Percentiles rank a stretch among this genome's conserved stretches.
These are phyloP conservation scores for Slavum lentiscoides DNA, from an alignment of 2,888 invertebrate species.

Conservation along the genomic window DNA sequence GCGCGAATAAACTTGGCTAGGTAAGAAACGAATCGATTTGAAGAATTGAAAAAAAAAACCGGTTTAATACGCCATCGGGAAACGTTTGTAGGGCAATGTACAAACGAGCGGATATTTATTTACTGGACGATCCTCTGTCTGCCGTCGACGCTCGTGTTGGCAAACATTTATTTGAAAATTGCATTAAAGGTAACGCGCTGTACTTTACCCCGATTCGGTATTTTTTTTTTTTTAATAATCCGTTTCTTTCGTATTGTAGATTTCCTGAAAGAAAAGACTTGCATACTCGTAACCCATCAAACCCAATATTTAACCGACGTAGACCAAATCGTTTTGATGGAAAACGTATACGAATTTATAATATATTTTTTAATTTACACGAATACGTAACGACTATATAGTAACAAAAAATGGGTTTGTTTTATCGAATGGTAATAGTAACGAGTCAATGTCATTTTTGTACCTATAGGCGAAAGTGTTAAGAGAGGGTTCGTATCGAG, in stretches of 20 bases:
- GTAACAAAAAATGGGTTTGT: too few relatives aligned
- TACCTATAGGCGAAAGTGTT: conserved; percentile 61
- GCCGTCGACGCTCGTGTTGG: conserved; percentile 65
- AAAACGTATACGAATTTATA: conserved; percentile 59
- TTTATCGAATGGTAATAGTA: not conserved
- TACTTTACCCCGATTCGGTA: not conserved
- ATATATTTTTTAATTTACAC: not conserved
- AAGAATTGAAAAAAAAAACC: not conserved
- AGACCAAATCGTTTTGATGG: conserved; percentile 64
- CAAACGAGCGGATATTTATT: conserved; percentile 64
- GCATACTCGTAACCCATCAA: conserved; percentile 81
- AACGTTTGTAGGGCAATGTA: conserved; percentile 62
- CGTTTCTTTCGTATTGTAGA: conserved; percentile 59
- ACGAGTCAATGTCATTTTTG: not conserved
- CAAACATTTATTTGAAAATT: conserved; percentile 64
- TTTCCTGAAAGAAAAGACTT: conserved; percentile 68
- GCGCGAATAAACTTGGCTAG: conserved; percentile 68
- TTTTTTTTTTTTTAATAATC: not conserved
- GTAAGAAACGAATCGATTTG: conserved; percentile 54
- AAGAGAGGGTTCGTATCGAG: conserved; percentile 68
- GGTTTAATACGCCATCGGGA: not conserved
- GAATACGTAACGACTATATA: not conserved
- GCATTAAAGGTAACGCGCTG: conserved; percentile 58
- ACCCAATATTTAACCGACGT: conserved; percentile 75
- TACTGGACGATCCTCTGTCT: conserved; percentile 65